Evolutionary conservation across 2,797 vertebrate genomes (phyloP).

Genomic region (Nyctalus aviator): DNA sequence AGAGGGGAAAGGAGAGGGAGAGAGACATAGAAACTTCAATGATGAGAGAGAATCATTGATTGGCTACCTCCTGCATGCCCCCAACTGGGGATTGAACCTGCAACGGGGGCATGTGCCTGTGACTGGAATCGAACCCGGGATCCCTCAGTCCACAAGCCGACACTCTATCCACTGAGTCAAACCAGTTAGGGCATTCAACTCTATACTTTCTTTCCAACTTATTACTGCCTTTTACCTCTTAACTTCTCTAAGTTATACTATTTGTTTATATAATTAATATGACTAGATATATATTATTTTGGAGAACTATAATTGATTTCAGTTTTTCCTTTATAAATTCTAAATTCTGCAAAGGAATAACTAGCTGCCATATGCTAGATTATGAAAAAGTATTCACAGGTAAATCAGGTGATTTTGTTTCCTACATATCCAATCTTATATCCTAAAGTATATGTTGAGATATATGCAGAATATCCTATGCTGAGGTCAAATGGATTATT

Average conservation of each 20-base stretch:
- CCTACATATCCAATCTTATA: neutral
- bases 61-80: too few relatives aligned
- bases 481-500: neutral
- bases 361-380: neutral
- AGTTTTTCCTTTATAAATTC: slow-evolving; percentile 17
- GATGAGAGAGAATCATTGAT: too few relatives aligned
- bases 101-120: too few relatives aligned
- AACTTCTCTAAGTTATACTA: neutral
- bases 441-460: neutral
- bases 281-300: neutral
- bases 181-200: neutral
- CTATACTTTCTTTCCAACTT: neutral
- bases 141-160: too few relatives aligned
- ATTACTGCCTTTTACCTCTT: neutral
- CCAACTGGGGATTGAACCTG: too few relatives aligned
- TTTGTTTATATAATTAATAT: neutral
- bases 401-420: slow-evolving; percentile 1
- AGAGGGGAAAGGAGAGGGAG: too few relatives aligned
- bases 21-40: too few relatives aligned
- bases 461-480: neutral
- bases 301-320: neutral
- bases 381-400: neutral
- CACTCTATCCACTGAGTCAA: too few relatives aligned
- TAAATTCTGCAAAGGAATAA: neutral
- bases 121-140: too few relatives aligned